A percentile compares a stretch with the other conserved stretches of the same genome.
phyloP scores from a whole-genome alignment of 92 coral and sea anemone genomes.

The Epizoanthus illoricatus region DNA sequence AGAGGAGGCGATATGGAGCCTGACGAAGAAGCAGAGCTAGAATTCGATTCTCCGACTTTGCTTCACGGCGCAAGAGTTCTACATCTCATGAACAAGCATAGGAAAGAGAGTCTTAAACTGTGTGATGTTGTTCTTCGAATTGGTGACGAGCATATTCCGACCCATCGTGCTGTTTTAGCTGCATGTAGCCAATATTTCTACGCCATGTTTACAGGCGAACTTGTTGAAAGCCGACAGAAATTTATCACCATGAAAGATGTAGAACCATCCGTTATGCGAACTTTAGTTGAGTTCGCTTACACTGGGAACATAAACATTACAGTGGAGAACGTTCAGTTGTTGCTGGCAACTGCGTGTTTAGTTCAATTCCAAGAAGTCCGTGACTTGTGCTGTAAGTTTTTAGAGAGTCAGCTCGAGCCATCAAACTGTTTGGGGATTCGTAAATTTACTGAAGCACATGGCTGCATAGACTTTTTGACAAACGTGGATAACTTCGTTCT shows the following conservation, averaged over 20 bases:
- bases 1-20: conserved; percentile 3
- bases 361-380: conserved; percentile 97
- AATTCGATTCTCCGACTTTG: conserved; percentile 50
- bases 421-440: conserved; percentile 97
- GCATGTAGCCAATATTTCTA: conserved; percentile 94
- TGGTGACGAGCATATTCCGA: conserved; percentile 87
- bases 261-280: conserved; percentile 73
- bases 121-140: conserved; percentile 94
- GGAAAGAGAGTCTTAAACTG: conserved; percentile 89
- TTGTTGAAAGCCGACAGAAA: conserved; percentile 96
- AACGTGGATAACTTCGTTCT: conserved; percentile 88
- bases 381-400: conserved; percentile 91
- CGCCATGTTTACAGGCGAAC: conserved; percentile 98
- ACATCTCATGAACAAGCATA: conserved; percentile 86
- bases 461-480: conserved; percentile 83
- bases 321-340: conserved; percentile 88
- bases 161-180: conserved; percentile 92
- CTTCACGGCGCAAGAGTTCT: conserved; percentile 79
- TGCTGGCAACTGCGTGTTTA: conserved; percentile 83
- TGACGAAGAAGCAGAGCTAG: conserved; percentile 17
- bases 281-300: conserved; percentile 92
- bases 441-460: conserved; percentile 93
- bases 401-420: conserved; percentile 94
- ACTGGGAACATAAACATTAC: conserved; percentile 86
- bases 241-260: conserved; percentile 92